Evolutionary conservation across 2,113 vertebrate genomes (phyloP), one percentile per base, ranked within the genome.

Genomic region (Actenoides lindsayi): DNA sequence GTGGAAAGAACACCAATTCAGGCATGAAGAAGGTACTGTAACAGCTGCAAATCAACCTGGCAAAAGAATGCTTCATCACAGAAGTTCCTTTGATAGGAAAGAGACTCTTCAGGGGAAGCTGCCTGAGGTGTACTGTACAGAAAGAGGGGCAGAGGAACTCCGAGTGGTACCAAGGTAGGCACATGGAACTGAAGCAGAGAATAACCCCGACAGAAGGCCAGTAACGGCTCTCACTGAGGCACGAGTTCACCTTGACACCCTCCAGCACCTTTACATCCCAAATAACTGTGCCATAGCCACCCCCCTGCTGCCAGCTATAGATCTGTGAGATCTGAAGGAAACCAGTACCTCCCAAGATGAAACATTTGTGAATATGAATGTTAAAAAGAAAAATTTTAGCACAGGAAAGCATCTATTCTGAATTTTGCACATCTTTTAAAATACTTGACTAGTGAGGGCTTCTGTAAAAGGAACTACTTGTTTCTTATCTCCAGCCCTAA

Each of bases 161-260:
- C 3, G 1, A 44, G 20, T 1, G 14, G 7, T 25, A 37, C 50
- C 51, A 13, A 16, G 20, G 13, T 4, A 39, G 3, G 1, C 13
- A 75, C 14, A 28, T 0, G 12, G 39, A 75, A 51, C 20, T 42
- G 53, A 75, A 82, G 18, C 2, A 1, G 12, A 25, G 62, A 24
- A 6, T 25, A 90, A 83, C 16, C 33, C 7, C 51, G 31, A 60
- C 28, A 79, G 13, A 63, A 77, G 16, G 37, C 12, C 41, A 71
- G 13, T 17, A 71, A 79, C 13, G 59, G 13, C 5, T 82, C 25
- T 53, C 56, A 56, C 7, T 8, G 0, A 44, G 18, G 11, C 2
- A 2, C 19, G 82, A 82, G 6, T 13, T 44, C 53, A 73, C 11
- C 15, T 65, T 57, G 60, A 31, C 1, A 0, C 39, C 23, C 5